These are phyloP conservation scores for Penelope pileata DNA, from an alignment of 2,113 vertebrate species.

Conservation along the genomic window DNA sequence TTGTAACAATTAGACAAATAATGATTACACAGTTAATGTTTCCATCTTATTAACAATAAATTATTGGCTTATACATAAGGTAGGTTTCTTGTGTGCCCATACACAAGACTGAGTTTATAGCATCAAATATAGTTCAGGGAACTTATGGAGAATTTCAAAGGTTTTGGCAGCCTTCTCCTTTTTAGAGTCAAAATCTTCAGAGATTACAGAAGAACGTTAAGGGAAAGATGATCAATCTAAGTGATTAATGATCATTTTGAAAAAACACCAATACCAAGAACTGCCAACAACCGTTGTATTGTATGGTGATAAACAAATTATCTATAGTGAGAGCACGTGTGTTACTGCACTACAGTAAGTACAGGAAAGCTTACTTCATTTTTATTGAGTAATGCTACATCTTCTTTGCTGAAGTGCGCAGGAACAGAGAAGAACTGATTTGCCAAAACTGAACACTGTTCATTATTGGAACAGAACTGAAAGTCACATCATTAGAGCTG, in stretches of 20 bases:
- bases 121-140: not conserved
- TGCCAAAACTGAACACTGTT: not conserved
- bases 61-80: not conserved
- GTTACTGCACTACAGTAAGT: not conserved
- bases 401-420: not conserved
- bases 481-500: not conserved
- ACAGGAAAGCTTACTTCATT: not conserved
- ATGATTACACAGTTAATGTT: not conserved
- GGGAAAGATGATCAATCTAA: too few relatives aligned
- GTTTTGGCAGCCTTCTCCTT: not conserved
- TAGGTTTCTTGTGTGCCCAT: too few relatives aligned
- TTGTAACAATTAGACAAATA: not conserved
- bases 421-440: not conserved
- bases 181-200: not conserved
- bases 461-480: not conserved
- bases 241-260: not conserved
- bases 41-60: not conserved
- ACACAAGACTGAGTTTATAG: too few relatives aligned
- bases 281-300: not conserved
- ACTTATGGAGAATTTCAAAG: not conserved
- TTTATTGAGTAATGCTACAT: not conserved
- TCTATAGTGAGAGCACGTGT: not conserved
- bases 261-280: not conserved
- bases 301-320: not conserved
- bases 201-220: not conserved